phyloP scores from a whole-genome alignment of 2,888 invertebrate species.

The Amiota communis region DNA sequence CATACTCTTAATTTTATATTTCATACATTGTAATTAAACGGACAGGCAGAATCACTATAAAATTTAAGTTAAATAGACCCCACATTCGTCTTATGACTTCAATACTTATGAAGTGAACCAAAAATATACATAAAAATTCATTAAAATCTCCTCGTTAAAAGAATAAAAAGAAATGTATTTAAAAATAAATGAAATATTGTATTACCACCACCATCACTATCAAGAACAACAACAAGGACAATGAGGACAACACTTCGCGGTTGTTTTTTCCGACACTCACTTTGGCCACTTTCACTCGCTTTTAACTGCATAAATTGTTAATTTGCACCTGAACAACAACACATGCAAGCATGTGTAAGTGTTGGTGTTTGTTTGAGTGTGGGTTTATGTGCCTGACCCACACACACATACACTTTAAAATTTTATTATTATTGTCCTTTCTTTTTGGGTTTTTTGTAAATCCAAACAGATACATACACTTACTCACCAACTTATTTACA shows the following conservation, averaged over 20 bases:
- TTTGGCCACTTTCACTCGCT: slow-evolving; percentile 21
- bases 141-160: background rate
- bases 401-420: background rate
- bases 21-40: too few relatives aligned
- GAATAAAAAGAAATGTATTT: background rate
- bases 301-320: slow-evolving; percentile 22
- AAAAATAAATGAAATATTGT: background rate
- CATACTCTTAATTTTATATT: too few relatives aligned
- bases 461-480: background rate
- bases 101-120: too few relatives aligned
- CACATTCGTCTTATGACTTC: too few relatives aligned
- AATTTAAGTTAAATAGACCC: too few relatives aligned
- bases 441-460: background rate
- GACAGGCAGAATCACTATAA: too few relatives aligned
- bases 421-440: background rate
- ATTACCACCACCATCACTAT: too few relatives aligned
- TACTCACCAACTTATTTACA: background rate
- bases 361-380: slow-evolving; percentile 5
- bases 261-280: slow-evolving; percentile 19
- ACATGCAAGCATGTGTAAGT: background rate
- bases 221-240: slow-evolving; percentile 5
- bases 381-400: slow-evolving; percentile 1
- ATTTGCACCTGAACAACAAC: background rate
- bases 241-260: slow-evolving; percentile 1
- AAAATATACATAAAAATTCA: too few relatives aligned